phyloP scores from a whole-genome alignment of 2,797 vertebrate species.

The Phalanger gymnotis region DNA sequence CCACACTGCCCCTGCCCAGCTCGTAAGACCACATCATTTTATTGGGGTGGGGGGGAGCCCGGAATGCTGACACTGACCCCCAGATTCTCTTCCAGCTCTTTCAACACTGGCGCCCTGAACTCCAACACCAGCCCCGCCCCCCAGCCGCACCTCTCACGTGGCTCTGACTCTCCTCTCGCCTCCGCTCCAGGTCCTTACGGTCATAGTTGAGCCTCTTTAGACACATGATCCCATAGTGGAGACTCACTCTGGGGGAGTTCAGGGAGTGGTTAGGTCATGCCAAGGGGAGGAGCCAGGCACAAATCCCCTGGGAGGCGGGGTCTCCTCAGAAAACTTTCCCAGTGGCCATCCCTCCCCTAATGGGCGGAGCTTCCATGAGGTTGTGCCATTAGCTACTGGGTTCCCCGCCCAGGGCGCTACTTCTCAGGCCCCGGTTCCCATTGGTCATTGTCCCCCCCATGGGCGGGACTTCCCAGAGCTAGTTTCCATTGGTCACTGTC shows the following conservation, averaged over 20 bases:
- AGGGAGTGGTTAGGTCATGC: constrained; percentile 4
- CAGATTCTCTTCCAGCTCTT: not conserved
- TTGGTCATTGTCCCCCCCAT: not conserved
- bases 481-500: not conserved
- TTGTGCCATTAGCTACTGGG: not conserved
- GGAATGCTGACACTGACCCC: not conserved
- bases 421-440: not conserved
- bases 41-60: fast-evolving
- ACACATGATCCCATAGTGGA: constrained; percentile 97
- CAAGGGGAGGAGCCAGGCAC: not conserved
- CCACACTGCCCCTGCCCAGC: not conserved
- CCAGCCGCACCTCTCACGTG: constrained; percentile 90
- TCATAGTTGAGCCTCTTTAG: constrained; percentile 96
- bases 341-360: not conserved
- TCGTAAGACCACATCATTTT: not conserved
- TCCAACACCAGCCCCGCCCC: not conserved
- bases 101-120: too few relatives aligned
- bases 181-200: constrained; percentile 93
- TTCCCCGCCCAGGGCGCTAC: not conserved
- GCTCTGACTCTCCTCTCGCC: constrained; percentile 91
- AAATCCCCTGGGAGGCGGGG: not conserved
- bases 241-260: constrained; percentile 89
- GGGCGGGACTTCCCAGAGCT: not conserved
- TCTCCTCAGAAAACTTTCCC: not conserved
- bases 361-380: not conserved